phyloP scores from a whole-genome alignment of 2,797 vertebrate species.

The Sus cebifrons region DNA sequence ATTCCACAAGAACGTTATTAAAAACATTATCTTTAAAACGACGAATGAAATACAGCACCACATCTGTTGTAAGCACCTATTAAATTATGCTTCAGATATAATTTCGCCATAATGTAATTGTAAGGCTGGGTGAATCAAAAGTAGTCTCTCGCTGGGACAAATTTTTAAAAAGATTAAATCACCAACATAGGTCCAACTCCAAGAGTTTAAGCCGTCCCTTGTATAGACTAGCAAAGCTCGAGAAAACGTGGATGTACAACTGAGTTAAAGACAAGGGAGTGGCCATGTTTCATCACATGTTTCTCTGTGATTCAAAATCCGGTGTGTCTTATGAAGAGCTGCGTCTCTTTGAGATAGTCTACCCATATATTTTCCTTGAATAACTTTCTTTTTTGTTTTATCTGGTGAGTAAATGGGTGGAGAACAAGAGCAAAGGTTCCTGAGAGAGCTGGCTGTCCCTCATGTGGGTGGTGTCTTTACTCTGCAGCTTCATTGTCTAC shows the following conservation, averaged over 20 bases:
- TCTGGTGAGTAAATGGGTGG: constrained; percentile 4
- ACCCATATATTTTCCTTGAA: background rate
- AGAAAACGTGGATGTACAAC: background rate
- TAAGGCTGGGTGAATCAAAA: background rate
- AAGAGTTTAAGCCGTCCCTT: background rate
- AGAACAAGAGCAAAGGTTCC: background rate
- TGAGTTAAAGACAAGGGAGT: background rate
- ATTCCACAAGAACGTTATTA: constrained; percentile 18
- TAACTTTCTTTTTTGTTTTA: background rate
- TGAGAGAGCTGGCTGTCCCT: background rate
- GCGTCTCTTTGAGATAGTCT: background rate
- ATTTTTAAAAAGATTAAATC: background rate
- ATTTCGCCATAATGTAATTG: background rate
- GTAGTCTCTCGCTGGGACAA: background rate
- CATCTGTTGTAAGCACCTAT: background rate
- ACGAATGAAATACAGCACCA: background rate
- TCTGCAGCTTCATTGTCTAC: background rate
- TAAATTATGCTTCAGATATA: background rate
- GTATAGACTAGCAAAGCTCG: background rate
- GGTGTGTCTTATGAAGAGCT: background rate
- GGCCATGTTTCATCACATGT: background rate
- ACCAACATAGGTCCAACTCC: background rate
- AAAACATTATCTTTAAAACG: background rate
- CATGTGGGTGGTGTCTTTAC: background rate
- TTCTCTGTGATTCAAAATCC: constrained; percentile 2